phyloP scores from a whole-genome alignment of 1,140 invertebrate species.

The Antheraea pernyi region DNA sequence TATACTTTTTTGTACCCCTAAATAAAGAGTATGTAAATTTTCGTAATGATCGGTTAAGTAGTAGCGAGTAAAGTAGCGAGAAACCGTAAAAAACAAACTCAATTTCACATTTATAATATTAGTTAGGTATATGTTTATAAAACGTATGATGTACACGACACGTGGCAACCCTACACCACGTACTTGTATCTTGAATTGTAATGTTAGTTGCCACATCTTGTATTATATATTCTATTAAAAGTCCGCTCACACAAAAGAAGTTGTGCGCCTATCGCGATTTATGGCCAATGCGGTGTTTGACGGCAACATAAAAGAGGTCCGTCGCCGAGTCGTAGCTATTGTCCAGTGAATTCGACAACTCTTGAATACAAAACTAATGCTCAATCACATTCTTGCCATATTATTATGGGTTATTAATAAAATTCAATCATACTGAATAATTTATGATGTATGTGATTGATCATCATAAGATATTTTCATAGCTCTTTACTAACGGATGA shows the following conservation, averaged over 20 bases:
- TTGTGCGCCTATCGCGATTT: conserved; percentile 40
- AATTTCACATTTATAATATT: too few relatives aligned
- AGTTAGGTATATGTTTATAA: too few relatives aligned
- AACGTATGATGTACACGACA: too few relatives aligned
- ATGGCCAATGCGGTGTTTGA: conserved; percentile 18
- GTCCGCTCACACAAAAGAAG: conserved; percentile 22
- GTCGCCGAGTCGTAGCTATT: neutral
- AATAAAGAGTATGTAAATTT: too few relatives aligned
- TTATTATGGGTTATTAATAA: neutral
- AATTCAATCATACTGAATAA: neutral
- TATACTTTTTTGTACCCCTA: too few relatives aligned
- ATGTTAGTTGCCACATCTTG: neutral
- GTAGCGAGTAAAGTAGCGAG: too few relatives aligned
- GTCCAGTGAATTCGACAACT: conserved; percentile 27
- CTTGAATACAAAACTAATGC: conserved; percentile 24
- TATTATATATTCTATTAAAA: conserved; percentile 6
- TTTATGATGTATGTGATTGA: neutral
- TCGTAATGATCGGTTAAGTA: too few relatives aligned
- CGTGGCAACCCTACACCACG: too few relatives aligned
- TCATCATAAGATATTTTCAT: too few relatives aligned
- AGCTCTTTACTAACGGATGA: too few relatives aligned
- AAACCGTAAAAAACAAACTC: too few relatives aligned
- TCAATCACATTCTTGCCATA: conserved; percentile 10
- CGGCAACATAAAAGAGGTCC: conserved; percentile 36
- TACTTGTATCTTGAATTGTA: too few relatives aligned